Base-by-base conservation (phyloP, 92 coral and sea anemone species). In the Nematostella vectensis region DNA sequence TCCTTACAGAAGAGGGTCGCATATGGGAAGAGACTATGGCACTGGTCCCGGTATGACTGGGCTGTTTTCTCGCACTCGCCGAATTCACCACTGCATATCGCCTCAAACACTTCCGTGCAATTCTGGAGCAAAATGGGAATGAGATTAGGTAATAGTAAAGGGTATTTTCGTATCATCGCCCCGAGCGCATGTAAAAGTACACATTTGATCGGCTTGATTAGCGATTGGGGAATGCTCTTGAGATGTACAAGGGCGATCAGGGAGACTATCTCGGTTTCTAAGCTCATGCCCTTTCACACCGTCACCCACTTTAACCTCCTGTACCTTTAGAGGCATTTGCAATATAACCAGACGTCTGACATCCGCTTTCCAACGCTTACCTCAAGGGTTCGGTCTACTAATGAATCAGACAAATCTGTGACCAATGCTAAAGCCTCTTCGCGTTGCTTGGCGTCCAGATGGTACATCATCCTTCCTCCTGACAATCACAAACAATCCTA, bases 391-490 rank as follows among this genome's bases (percentile, higher is more conserved):
- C 98, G 83, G 58, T 87, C 98, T 36, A 51, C 75, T 11, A 91
- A 73, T 16, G 53, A 76, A 31, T 91, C 88, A 0, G 79, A 71
- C 50, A 91, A 80, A 36, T 80, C 86, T 3, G 88, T 91, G 11
- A 81, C 72, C 40, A 91, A 72, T 42, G 71, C 54, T 33, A 91
- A 72, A 47, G 96, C 98, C 42, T 91, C 96, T 28, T 74, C 76
- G 31, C 81, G 57, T 47, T 50, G 70, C 21, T 80, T 60, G 29
- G 88, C 66, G 22, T 91, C 98, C 45, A 86, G 66, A 26, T 75
- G 62, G 53, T 79, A 81, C 91, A 85, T 68, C 80, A 83, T 82
- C 67, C 70, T 82, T 37, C 78, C 80, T 52, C 89, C 98, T 91
- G 27, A 15, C 42, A 61, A 59, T 31, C 52, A 37, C 48, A 48